Percentiles rank a stretch among this genome's conserved stretches.
Evolutionary conservation across 2,888 invertebrate genomes (phyloP).

Genomic region (Matsumyia berberina): DNA sequence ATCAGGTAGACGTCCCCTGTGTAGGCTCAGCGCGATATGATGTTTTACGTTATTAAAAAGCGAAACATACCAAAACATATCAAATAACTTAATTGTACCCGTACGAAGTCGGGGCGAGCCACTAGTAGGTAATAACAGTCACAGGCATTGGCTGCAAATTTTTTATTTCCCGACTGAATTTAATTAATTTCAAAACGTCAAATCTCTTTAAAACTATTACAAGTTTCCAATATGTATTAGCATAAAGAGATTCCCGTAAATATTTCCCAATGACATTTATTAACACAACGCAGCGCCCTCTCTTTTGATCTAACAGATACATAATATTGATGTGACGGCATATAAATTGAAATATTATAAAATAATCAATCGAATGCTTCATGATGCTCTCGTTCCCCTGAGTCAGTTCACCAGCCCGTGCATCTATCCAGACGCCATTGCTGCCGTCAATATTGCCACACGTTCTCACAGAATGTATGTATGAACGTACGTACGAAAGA

Average conservation of each 20-base stretch:
- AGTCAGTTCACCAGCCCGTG: background rate
- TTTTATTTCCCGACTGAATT: conserved; percentile 6
- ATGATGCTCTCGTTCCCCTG: conserved; percentile 29
- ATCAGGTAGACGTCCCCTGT: too few relatives aligned
- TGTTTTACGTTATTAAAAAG: too few relatives aligned
- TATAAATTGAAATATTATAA: conserved; percentile 77
- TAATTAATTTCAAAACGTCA: background rate
- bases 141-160: too few relatives aligned
- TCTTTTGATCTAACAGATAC: conserved; percentile 21
- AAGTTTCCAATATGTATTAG: background rate
- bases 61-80: too few relatives aligned
- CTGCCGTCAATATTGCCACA: conserved; percentile 36
- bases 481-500: conserved; percentile 11
- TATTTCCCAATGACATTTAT: conserved; percentile 22
- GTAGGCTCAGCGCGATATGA: too few relatives aligned
- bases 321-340: conserved; percentile 72
- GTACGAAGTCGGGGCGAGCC: too few relatives aligned
- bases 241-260: background rate
- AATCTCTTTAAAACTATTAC: background rate
- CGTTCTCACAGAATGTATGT: conserved; percentile 15
- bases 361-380: conserved; percentile 74
- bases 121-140: too few relatives aligned
- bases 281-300: conserved; percentile 19
- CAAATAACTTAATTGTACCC: too few relatives aligned
- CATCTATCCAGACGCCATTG: conserved; percentile 21